phyloP scores from a whole-genome alignment of 2,113 vertebrate species.

The Podarcis raffonei region DNA sequence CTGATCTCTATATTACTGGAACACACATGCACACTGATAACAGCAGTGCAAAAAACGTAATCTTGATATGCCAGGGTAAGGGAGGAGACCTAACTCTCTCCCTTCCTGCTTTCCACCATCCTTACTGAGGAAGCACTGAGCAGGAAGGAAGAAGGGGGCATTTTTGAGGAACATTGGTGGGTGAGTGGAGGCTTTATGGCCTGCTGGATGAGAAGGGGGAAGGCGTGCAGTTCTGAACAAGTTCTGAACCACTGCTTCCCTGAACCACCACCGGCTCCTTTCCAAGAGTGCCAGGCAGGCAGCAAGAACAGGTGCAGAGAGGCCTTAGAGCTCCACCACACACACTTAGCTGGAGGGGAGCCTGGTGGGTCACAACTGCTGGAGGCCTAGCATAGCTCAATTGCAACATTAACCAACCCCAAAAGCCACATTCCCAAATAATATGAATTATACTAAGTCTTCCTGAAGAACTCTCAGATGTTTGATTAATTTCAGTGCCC shows the following conservation, averaged over 20 bases:
- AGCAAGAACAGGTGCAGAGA: not conserved
- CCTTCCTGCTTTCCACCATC: not conserved
- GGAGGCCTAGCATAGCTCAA: not conserved
- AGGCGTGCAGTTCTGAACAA: not conserved
- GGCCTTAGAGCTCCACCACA: too few species aligned
- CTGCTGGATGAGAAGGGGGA: not conserved
- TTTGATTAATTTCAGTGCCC: slow-evolving; percentile 27
- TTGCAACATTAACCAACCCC: not conserved
- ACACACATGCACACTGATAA: not conserved
- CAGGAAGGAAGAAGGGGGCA: not conserved
- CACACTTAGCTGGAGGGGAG: not conserved
- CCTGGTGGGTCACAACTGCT: not conserved
- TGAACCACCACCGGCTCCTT: not conserved
- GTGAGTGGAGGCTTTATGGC: not conserved
- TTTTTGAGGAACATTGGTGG: not conserved
- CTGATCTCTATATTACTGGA: not conserved
- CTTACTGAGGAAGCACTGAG: not conserved
- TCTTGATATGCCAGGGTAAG: not conserved
- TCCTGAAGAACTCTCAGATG: slow-evolving; percentile 4
- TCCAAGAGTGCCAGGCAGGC: not conserved
- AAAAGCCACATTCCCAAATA: slow-evolving; percentile 21
- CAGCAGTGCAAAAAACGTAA: not conserved
- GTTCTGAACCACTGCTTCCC: not conserved
- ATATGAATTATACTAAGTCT: not conserved
- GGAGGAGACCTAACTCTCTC: not conserved